Evolutionary conservation across 2,797 vertebrate species (phyloP).

Genomic region (Danio jaintianensis): DNA sequence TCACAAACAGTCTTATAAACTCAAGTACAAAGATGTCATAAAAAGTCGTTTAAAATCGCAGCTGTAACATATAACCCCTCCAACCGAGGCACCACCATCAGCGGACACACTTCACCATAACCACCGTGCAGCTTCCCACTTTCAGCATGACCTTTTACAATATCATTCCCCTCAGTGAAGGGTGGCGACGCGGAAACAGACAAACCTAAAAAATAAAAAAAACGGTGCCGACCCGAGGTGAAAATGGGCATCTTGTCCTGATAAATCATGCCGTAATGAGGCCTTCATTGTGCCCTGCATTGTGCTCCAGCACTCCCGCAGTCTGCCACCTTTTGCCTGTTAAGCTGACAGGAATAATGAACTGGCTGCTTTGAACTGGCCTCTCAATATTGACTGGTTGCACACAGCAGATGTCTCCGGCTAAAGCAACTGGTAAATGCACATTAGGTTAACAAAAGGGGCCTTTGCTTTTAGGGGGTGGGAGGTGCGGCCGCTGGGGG

Average conservation of each 20-base stretch:
- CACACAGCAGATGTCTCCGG: constrained; percentile 94
- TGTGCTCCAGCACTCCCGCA: constrained; percentile 85
- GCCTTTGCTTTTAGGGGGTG: constrained; percentile 71
- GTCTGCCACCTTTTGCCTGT: constrained; percentile 94
- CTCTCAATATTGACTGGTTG: constrained; percentile 96
- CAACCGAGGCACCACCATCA: neutral
- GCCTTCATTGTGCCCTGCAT: constrained; percentile 85
- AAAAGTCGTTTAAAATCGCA: neutral
- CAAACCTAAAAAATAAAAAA: constrained; percentile 66
- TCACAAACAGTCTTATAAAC: constrained; percentile 2
- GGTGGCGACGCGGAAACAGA: constrained; percentile 70
- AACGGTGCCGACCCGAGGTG: constrained; percentile 89
- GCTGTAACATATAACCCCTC: neutral
- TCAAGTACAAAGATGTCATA: neutral
- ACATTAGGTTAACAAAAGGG: constrained; percentile 85
- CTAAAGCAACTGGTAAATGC: constrained; percentile 86
- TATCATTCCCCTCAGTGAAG: constrained; percentile 73
- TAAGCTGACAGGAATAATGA: constrained; percentile 97
- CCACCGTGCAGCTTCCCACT: constrained; percentile 54
- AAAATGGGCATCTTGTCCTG: constrained; percentile 97
- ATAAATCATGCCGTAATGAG: constrained; percentile 99
- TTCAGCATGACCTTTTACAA: constrained; percentile 72
- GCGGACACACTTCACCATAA: constrained; percentile 60
- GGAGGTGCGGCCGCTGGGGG: constrained; percentile 71
- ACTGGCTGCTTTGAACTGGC: constrained; percentile 93